phyloP scores from a whole-genome alignment of 1,140 invertebrate genomes.

The Latrodectus geometricus region DNA sequence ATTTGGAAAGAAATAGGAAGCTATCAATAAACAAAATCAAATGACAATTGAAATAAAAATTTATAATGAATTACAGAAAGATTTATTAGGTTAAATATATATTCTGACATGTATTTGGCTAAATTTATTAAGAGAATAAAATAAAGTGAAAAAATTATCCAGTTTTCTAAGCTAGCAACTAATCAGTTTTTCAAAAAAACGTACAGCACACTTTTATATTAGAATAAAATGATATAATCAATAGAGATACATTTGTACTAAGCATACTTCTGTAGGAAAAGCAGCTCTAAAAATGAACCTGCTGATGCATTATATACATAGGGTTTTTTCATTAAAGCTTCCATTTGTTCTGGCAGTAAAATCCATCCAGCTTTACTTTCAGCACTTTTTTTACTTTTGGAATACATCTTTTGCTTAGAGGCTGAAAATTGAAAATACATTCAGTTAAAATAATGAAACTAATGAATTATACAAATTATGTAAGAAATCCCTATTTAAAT shows the following conservation, averaged over 20 bases:
- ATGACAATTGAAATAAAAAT: too few relatives aligned
- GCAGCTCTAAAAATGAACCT: slow-evolving; percentile 62
- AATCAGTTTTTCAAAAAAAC: background rate
- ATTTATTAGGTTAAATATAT: background rate
- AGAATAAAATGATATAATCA: background rate
- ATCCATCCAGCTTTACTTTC: slow-evolving; percentile 61
- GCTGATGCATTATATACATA: slow-evolving; percentile 64
- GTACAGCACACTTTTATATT: background rate
- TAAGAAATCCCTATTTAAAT: too few relatives aligned
- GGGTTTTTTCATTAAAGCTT: slow-evolving; percentile 54
- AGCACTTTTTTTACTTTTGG: slow-evolving; percentile 41
- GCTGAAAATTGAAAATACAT: background rate
- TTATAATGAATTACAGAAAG: background rate
- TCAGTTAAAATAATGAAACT: background rate
- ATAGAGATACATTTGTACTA: background rate
- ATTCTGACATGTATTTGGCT: background rate
- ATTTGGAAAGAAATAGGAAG: background rate
- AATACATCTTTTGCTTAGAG: slow-evolving; percentile 1
- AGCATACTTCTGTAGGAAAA: slow-evolving; percentile 63
- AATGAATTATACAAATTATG: background rate
- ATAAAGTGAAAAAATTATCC: background rate
- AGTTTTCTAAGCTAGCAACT: background rate
- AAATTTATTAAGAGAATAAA: background rate
- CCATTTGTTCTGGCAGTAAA: slow-evolving; percentile 61
- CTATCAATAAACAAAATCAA: background rate